Evolutionary conservation across 2,888 invertebrate genomes (phyloP).

Genomic region (Tubulanus polymorphus): DNA sequence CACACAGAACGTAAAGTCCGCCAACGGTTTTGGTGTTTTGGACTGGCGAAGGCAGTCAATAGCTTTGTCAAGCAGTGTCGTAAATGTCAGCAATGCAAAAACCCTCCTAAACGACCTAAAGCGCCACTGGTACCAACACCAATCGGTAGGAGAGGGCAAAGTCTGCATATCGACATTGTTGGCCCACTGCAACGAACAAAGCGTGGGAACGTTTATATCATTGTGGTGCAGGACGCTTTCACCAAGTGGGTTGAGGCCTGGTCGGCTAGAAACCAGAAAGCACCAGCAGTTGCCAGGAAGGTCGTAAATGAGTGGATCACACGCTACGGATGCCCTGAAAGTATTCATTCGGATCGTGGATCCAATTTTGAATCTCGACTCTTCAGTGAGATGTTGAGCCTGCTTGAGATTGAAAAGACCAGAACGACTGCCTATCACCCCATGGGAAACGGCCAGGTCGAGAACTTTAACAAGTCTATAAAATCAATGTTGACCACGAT

Average conservation of each 20-base stretch:
- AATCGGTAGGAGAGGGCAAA: not conserved
- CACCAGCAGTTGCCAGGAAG: not conserved
- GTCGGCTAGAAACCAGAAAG: not conserved
- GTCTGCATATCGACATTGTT: not conserved
- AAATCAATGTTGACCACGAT: too few species aligned
- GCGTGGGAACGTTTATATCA: not conserved
- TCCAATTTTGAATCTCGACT: not conserved
- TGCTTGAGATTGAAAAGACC: not conserved
- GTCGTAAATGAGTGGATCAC: not conserved
- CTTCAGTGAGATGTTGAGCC: not conserved
- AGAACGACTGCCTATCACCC: conserved; percentile 1
- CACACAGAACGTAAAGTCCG: not conserved
- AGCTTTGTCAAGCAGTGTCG: not conserved
- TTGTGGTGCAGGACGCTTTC: not conserved
- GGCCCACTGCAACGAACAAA: not conserved
- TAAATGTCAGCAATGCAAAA: not conserved
- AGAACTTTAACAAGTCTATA: not conserved
- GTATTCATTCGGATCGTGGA: not conserved
- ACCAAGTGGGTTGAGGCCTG: not conserved
- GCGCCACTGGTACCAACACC: not conserved
- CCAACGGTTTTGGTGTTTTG: not conserved
- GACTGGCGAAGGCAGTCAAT: not conserved
- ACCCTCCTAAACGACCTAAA: not conserved
- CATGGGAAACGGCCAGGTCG: not conserved
- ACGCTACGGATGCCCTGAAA: not conserved